These are phyloP conservation scores for Stratiomys singularior DNA, from an alignment of 2,888 invertebrate species.

Conservation along the genomic window DNA sequence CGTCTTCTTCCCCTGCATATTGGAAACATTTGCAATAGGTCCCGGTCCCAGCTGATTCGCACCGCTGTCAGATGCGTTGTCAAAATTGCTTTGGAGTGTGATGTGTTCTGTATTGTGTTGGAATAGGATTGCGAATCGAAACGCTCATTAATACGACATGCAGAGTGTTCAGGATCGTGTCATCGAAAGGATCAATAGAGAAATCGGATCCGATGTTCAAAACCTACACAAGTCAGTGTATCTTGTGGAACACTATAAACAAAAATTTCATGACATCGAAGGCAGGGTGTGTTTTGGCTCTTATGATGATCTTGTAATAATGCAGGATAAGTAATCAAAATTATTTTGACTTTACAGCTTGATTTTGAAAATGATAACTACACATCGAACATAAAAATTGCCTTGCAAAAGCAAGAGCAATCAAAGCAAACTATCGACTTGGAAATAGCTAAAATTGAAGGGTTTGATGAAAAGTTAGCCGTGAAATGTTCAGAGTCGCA, in stretches of 20 bases:
- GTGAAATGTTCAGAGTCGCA: conserved; percentile 69
- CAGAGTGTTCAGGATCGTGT: conserved; percentile 62
- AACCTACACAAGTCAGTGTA: conserved; percentile 68
- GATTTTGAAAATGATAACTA: conserved; percentile 72
- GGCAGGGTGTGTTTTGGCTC: conserved; percentile 57
- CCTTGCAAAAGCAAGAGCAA: conserved; percentile 72
- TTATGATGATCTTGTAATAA: conserved; percentile 26
- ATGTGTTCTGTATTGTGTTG: conserved; percentile 15
- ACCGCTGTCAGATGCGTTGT: too few species aligned
- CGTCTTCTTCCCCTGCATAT: too few species aligned
- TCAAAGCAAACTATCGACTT: conserved; percentile 65
- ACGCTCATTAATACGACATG: conserved; percentile 54
- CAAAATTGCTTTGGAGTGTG: not conserved
- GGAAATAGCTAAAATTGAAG: conserved; percentile 67
- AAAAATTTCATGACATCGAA: conserved; percentile 56
- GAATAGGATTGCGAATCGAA: not conserved
- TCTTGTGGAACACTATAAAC: conserved; percentile 63
- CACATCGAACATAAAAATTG: conserved; percentile 72
- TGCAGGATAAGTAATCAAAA: conserved; percentile 26
- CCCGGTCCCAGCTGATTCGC: too few species aligned
- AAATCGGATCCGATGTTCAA: conserved; percentile 69
- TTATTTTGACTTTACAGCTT: conserved; percentile 66
- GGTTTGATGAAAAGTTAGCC: conserved; percentile 65
- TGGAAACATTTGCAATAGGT: too few species aligned
- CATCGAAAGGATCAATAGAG: conserved; percentile 67